Evolutionary conservation across 1,140 invertebrate genomes (phyloP).

Genomic region (Alviniconcha marisindica): DNA sequence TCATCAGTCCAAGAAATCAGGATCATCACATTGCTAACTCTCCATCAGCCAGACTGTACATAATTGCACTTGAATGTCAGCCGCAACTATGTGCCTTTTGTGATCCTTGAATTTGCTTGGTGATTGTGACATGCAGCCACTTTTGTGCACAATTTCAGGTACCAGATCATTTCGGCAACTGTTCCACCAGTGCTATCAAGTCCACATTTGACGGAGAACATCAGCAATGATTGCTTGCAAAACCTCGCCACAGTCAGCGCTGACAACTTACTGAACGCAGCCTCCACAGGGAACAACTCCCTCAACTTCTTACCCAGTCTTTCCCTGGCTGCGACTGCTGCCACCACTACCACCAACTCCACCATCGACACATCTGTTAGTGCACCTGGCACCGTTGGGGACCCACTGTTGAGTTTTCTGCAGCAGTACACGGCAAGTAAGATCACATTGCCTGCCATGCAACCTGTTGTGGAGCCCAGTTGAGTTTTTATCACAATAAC

Average conservation of each 20-base stretch:
- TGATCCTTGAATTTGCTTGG: too few species aligned
- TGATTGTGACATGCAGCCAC: too few species aligned
- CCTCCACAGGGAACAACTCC: background rate
- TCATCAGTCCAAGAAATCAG: too few species aligned
- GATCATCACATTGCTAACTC: too few species aligned
- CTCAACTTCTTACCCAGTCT: background rate
- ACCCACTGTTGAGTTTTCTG: background rate
- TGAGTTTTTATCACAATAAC: too few species aligned
- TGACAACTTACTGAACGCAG: background rate
- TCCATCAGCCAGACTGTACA: too few species aligned
- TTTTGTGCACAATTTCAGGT: slow-evolving; percentile 14
- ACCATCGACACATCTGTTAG: background rate
- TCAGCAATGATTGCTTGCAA: background rate
- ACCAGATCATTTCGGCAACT: slow-evolving; percentile 24
- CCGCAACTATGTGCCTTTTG: too few species aligned
- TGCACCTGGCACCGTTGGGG: background rate
- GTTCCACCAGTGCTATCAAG: background rate
- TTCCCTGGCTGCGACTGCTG: background rate
- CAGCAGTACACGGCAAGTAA: background rate
- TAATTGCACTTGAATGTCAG: too few species aligned
- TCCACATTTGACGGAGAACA: background rate
- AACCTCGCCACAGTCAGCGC: background rate
- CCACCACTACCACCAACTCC: background rate
- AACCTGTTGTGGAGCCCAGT: too few species aligned
- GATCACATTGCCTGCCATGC: too few species aligned